These are phyloP conservation scores for Drosophila orena DNA, from an alignment of 1,140 invertebrate genomes.

Conservation along the genomic window DNA sequence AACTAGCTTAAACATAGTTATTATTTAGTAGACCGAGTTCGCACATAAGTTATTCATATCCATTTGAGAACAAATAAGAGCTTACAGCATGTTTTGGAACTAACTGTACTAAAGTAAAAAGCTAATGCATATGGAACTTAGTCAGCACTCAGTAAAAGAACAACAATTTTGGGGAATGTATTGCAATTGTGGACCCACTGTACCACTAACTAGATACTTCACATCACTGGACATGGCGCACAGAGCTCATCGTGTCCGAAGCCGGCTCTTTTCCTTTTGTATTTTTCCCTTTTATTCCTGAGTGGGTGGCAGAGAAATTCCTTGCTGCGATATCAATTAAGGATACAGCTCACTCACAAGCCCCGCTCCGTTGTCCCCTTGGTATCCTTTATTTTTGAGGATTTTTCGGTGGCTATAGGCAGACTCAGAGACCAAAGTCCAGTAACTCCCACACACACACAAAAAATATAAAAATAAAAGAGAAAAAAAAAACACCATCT, in stretches of 20 bases:
- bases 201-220: slow-evolving; percentile 2
- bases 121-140: too few species aligned
- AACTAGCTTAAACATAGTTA: background rate
- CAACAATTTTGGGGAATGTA: background rate
- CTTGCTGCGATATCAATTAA: slow-evolving; percentile 83
- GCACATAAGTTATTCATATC: too few species aligned
- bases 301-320: slow-evolving; percentile 64
- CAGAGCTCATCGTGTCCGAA: slow-evolving; percentile 42
- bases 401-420: slow-evolving; percentile 50
- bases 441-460: slow-evolving; percentile 1
- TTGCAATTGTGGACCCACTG: background rate
- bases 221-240: slow-evolving; percentile 20
- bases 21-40: background rate
- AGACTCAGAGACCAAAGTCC: slow-evolving; percentile 48
- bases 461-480: background rate
- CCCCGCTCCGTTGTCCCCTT: background rate
- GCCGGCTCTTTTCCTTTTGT: slow-evolving; percentile 32
- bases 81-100: too few species aligned
- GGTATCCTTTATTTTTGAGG: slow-evolving; percentile 36
- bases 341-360: slow-evolving; percentile 62
- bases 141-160: too few species aligned
- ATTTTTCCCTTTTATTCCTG: slow-evolving; percentile 27
- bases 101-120: too few species aligned
- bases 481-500: slow-evolving; percentile 28
- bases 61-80: too few species aligned